Evolutionary conservation across 1,140 invertebrate species (phyloP).

Genomic region (Drosophila burlai): DNA sequence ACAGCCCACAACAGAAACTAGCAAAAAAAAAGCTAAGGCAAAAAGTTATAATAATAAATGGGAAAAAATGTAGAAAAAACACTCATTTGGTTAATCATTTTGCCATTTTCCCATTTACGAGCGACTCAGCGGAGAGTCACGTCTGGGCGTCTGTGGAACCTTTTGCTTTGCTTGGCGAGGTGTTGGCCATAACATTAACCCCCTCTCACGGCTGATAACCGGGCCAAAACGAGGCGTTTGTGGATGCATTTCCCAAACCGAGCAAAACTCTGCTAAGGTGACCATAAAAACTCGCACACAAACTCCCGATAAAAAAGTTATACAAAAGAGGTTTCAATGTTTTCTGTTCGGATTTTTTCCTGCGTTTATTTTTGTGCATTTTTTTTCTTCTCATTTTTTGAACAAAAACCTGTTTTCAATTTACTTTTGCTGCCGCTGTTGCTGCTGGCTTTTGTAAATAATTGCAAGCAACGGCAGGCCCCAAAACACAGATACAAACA

Average conservation of each 20-base stretch:
- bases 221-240: slow-evolving; percentile 12
- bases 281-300: slow-evolving; percentile 22
- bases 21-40: slow-evolving; percentile 20
- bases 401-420: slow-evolving; percentile 78
- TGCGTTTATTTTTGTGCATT: background rate
- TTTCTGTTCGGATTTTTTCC: slow-evolving; percentile 48
- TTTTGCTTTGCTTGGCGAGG: slow-evolving; percentile 1
- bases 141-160: slow-evolving; percentile 42
- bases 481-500: slow-evolving; percentile 57
- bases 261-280: slow-evolving; percentile 28
- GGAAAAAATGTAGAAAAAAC: slow-evolving; percentile 14
- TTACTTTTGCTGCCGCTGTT: slow-evolving; percentile 69
- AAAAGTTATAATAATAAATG: slow-evolving; percentile 22
- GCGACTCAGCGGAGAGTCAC: slow-evolving; percentile 51
- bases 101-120: slow-evolving; percentile 22
- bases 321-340: slow-evolving; percentile 82
- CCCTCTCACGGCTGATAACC: slow-evolving; percentile 26
- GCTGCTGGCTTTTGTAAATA: slow-evolving; percentile 75
- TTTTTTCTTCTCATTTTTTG: slow-evolving; percentile 55
- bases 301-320: slow-evolving; percentile 62
- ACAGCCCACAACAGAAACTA: slow-evolving; percentile 38
- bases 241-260: slow-evolving; percentile 45
- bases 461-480: slow-evolving; percentile 72
- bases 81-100: slow-evolving; percentile 56
- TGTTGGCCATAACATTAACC: slow-evolving; percentile 39